Conservation (phyloP, 2,797 vertebrate genomes). For the Pseudomugil tenellus region DNA sequence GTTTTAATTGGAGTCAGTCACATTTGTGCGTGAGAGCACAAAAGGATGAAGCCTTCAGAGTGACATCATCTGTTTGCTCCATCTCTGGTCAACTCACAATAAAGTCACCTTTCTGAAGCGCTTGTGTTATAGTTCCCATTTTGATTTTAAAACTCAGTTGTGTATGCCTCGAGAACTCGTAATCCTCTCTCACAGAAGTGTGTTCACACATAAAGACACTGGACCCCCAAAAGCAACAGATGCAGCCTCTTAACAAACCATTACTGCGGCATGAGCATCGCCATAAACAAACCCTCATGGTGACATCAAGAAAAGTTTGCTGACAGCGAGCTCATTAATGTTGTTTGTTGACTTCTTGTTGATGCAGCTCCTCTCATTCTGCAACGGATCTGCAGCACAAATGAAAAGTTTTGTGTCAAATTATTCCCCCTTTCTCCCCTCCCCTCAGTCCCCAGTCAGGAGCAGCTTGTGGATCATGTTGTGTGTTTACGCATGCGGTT, state of each 20-base stretch:
- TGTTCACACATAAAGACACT: background rate
- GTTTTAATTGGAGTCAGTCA: too few species aligned
- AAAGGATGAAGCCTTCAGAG: too few species aligned
- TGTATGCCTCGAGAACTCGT: constrained; percentile 3
- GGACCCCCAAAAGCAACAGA: constrained; percentile 50
- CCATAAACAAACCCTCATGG: constrained; percentile 63
- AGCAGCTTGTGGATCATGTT: constrained; percentile 25
- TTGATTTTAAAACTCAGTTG: background rate
- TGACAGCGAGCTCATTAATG: constrained; percentile 60
- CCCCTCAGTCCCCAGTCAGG: background rate
- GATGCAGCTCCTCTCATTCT: constrained; percentile 11
- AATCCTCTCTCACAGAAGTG: constrained; percentile 11
- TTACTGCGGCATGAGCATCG: constrained; percentile 48
- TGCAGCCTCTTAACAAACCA: constrained; percentile 57
- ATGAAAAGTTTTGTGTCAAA: constrained; percentile 39
- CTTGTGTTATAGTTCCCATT: background rate
- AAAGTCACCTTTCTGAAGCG: background rate
- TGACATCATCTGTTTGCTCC: too few species aligned
- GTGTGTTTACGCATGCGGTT: constrained; percentile 27
- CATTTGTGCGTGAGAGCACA: too few species aligned
- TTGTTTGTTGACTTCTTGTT: constrained; percentile 48
- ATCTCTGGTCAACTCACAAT: background rate
- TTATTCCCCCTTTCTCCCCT: background rate
- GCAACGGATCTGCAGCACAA: constrained; percentile 16
- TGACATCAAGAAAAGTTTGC: constrained; percentile 69